phyloP scores from a whole-genome alignment of 2,113 vertebrate genomes.

The Vimba vimba region DNA sequence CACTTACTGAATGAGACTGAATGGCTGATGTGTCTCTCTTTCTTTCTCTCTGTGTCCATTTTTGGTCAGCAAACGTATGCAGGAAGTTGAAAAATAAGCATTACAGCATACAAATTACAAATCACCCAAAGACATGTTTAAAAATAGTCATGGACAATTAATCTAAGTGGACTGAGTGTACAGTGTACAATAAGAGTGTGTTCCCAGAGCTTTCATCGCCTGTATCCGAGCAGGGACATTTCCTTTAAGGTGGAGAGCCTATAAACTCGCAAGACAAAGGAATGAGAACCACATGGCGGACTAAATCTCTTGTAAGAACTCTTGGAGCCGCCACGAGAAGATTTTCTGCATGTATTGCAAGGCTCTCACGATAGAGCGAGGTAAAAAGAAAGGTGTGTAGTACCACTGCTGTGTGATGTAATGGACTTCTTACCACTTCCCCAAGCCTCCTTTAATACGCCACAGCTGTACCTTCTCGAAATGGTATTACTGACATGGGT shows the following conservation, averaged over 20 bases:
- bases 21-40: slow-evolving; percentile 19
- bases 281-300: slow-evolving; percentile 32
- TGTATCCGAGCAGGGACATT: not conserved
- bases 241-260: slow-evolving; percentile 26
- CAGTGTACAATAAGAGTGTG: slow-evolving; percentile 7
- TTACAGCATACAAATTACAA: slow-evolving; percentile 64
- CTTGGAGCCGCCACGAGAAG: not conserved
- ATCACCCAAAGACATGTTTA: slow-evolving; percentile 21
- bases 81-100: slow-evolving; percentile 61
- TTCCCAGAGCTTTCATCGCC: slow-evolving; percentile 28
- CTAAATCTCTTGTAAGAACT: slow-evolving; percentile 13
- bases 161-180: not conserved
- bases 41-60: slow-evolving; percentile 49
- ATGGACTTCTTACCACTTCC: slow-evolving; percentile 67
- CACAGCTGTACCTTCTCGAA: slow-evolving; percentile 73
- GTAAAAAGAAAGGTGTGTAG: slow-evolving; percentile 59
- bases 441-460: slow-evolving; percentile 65
- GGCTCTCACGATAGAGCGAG: not conserved
- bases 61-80: slow-evolving; percentile 63
- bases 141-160: slow-evolving; percentile 53
- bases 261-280: slow-evolving; percentile 24
- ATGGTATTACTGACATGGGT: slow-evolving; percentile 67
- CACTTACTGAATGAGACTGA: slow-evolving; percentile 34
- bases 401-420: slow-evolving; percentile 64
- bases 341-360: not conserved